A percentile compares a stretch with the other conserved stretches of the same genome.
These are phyloP conservation scores for Odocoileus virginianus DNA, from an alignment of 2,113 vertebrate genomes.

Conservation along the genomic window DNA sequence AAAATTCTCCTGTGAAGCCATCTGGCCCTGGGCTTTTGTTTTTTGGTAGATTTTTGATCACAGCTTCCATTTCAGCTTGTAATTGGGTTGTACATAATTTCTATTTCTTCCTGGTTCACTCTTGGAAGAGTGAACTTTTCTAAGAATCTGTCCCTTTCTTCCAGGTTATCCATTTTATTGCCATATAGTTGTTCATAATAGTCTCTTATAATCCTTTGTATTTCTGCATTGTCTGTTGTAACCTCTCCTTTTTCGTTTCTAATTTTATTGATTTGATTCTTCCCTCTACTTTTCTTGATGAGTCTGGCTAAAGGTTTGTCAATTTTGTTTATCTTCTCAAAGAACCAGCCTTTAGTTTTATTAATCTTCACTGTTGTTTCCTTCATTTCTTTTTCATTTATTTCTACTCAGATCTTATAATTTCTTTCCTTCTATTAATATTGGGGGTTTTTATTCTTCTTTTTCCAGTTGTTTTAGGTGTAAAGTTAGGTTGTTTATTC, in stretches of 20 bases:
- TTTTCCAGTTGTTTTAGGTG: background rate
- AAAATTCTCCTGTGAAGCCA: background rate
- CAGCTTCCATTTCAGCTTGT: background rate
- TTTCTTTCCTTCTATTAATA: background rate
- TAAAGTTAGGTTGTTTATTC: background rate
- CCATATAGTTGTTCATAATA: background rate
- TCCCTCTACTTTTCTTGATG: background rate
- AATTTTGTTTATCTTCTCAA: background rate
- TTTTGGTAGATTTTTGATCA: background rate
- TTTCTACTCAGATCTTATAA: background rate
- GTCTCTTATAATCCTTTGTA: background rate
- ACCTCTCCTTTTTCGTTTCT: background rate
- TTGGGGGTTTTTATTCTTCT: background rate
- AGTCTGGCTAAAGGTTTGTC: background rate
- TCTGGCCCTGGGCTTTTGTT: background rate
- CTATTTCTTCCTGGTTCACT: background rate
- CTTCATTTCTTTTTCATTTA: background rate
- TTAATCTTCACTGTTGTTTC: background rate
- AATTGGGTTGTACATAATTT: background rate
- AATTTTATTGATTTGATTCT: background rate
- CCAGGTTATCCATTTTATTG: background rate
- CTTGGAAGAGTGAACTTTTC: background rate
- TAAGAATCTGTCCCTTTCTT: background rate
- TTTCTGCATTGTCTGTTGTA: background rate
- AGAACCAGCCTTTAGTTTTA: background rate